Evolutionary conservation across 2,797 vertebrate genomes (phyloP).

Genomic region (Poecile montanus): DNA sequence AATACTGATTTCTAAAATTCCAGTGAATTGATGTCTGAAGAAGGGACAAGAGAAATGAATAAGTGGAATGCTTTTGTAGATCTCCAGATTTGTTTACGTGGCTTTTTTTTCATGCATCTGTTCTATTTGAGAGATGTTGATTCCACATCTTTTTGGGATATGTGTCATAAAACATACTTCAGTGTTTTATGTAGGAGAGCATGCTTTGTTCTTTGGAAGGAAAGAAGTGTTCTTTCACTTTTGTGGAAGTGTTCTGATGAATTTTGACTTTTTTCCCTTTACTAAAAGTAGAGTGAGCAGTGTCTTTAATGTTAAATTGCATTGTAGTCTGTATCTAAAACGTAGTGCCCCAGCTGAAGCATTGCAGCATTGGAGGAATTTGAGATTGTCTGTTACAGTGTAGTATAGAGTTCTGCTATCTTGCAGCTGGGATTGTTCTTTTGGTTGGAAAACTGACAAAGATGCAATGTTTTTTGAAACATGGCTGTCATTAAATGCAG

Average conservation of each 20-base stretch:
- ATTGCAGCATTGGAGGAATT: not conserved
- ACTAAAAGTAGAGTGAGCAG: not conserved
- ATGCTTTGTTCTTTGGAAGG: not conserved
- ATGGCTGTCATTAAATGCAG: not conserved
- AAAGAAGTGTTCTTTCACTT: not conserved
- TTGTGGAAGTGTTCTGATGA: not conserved
- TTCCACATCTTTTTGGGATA: not conserved
- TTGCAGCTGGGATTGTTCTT: not conserved
- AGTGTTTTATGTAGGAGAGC: not conserved
- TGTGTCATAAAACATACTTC: not conserved
- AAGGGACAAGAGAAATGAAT: not conserved
- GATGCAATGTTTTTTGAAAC: not conserved
- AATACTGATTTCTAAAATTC: not conserved
- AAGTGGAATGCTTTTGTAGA: not conserved
- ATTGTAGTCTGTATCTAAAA: not conserved
- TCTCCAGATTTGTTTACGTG: not conserved
- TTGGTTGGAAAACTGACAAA: not conserved
- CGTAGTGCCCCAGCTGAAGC: not conserved
- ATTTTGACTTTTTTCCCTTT: not conserved
- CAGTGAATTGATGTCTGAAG: not conserved
- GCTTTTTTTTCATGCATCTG: not conserved
- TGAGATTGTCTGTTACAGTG: not conserved
- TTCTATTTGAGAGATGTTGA: not conserved
- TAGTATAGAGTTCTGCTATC: not conserved
- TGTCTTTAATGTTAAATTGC: not conserved